Evolutionary conservation across 2,888 invertebrate species (phyloP).

Genomic region (Acanthoscelides obtectus): DNA sequence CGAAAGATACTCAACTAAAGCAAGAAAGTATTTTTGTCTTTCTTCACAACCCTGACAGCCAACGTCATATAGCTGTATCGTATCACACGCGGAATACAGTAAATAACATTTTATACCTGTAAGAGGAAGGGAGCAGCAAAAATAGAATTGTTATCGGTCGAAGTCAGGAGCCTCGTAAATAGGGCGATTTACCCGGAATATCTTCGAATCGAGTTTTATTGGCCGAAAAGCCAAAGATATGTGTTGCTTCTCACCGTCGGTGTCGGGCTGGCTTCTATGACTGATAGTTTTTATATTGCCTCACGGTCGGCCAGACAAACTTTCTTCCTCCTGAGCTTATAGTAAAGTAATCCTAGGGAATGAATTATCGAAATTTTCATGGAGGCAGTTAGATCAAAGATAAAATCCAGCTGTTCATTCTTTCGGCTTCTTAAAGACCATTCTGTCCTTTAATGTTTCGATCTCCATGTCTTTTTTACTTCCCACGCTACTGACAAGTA

Average conservation of each 20-base stretch:
- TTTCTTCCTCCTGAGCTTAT: conserved; percentile 2
- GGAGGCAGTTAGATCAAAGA: too few species aligned
- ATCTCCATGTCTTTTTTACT: too few species aligned
- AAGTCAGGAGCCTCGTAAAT: conserved; percentile 42
- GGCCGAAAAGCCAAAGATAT: conserved; percentile 59
- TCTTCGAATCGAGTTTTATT: conserved; percentile 55
- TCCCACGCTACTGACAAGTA: too few species aligned
- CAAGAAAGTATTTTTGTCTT: background rate
- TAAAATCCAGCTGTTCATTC: too few species aligned
- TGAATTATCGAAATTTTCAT: background rate
- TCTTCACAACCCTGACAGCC: background rate
- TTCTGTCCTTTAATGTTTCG: too few species aligned
- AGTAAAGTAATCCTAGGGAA: background rate
- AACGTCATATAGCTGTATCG: background rate
- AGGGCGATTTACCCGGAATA: conserved; percentile 40
- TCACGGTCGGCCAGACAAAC: conserved; percentile 8
- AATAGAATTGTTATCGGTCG: conserved; percentile 44
- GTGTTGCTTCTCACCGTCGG: conserved; percentile 40
- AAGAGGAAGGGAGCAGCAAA: conserved; percentile 22
- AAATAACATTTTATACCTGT: conserved; percentile 21
- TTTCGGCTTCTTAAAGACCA: too few species aligned
- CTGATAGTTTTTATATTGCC: conserved; percentile 43
- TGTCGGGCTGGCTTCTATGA: conserved; percentile 37
- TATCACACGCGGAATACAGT: conserved; percentile 5
- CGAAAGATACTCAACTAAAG: too few species aligned